A percentile compares a stretch with the other conserved stretches of the same genome.
Conservation (phyloP, 2,888 invertebrate species). For the Syritta pipiens region DNA sequence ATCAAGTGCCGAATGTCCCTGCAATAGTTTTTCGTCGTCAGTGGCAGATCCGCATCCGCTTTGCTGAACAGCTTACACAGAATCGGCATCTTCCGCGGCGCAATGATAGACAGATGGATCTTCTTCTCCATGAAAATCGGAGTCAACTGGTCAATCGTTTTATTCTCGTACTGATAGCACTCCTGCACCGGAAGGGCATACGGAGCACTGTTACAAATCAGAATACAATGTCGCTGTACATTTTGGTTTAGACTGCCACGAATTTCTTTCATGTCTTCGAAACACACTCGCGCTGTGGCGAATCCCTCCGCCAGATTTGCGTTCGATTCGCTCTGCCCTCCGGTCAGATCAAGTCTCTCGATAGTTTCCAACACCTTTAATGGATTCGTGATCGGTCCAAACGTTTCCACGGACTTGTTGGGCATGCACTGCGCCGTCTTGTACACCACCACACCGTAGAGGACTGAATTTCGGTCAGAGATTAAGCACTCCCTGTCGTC, state of each 20-base stretch:
- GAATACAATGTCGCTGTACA: constrained; percentile 79
- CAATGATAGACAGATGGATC: constrained; percentile 91
- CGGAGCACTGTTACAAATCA: constrained; percentile 95
- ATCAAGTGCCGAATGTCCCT: constrained; percentile 92
- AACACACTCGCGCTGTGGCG: constrained; percentile 91
- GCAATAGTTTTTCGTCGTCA: constrained; percentile 93
- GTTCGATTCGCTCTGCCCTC: constrained; percentile 93
- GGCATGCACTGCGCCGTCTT: constrained; percentile 92
- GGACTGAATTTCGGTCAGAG: constrained; percentile 86
- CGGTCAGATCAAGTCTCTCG: constrained; percentile 91
- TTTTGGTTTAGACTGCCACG: constrained; percentile 76
- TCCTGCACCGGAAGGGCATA: constrained; percentile 92
- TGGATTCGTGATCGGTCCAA: constrained; percentile 91
- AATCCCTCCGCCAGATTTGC: constrained; percentile 95
- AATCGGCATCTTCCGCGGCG: constrained; percentile 92
- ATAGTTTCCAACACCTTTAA: constrained; percentile 88
- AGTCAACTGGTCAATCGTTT: constrained; percentile 92
- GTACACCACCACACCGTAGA: constrained; percentile 93
- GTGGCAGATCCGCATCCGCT: constrained; percentile 91
- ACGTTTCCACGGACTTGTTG: constrained; percentile 87
- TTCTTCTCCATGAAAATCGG: constrained; percentile 88
- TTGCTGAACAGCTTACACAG: constrained; percentile 93
- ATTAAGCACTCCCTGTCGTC: constrained; percentile 90
- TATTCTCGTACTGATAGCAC: constrained; percentile 85
- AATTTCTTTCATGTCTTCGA: constrained; percentile 89